phyloP scores from a whole-genome alignment of 2,113 vertebrate species.

The Bambusicola thoracicus region DNA sequence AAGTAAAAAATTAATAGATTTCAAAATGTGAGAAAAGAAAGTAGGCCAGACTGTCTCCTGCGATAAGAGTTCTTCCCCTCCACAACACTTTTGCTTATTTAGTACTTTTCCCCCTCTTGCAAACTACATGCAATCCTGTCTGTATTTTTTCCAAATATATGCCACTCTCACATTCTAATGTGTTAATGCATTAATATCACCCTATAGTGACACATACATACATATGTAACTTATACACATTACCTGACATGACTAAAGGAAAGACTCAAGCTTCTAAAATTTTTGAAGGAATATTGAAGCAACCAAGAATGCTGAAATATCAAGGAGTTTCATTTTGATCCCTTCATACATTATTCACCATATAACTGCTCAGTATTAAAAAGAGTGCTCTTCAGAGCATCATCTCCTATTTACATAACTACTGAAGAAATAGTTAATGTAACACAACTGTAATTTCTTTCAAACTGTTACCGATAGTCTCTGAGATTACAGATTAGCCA shows the following conservation, averaged over 20 bases:
- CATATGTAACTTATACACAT: not conserved
- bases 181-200: not conserved
- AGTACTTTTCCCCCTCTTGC: not conserved
- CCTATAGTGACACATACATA: not conserved
- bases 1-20: constrained; percentile 60
- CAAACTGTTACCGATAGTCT: not conserved
- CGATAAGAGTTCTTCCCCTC: not conserved
- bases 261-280: not conserved
- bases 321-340: not conserved
- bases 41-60: constrained; percentile 53
- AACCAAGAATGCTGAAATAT: not conserved
- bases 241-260: not conserved
- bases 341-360: not conserved
- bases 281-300: not conserved
- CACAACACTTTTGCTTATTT: constrained; percentile 17
- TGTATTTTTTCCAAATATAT: not conserved
- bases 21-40: constrained; percentile 53
- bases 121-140: not conserved
- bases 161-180: not conserved
- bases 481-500: not conserved
- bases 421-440: not conserved
- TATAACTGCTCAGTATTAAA: not conserved
- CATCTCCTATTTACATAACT: not conserved
- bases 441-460: not conserved
- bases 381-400: not conserved